Evolutionary conservation across 2,113 vertebrate genomes (phyloP).

Genomic region (Paratilapia polleni): DNA sequence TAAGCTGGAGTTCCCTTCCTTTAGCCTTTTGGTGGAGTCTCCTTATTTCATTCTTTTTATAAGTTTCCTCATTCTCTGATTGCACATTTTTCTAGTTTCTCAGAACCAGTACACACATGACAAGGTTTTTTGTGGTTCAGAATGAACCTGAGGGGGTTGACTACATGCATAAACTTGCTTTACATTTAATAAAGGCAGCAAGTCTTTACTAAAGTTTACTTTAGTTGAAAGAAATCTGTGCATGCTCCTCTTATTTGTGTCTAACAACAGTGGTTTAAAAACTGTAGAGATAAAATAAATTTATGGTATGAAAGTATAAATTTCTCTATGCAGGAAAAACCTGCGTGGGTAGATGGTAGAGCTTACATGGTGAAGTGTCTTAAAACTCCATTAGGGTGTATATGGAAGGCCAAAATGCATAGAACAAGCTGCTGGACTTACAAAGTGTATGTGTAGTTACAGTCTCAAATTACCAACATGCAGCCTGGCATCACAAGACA

Average conservation of each 20-base stretch:
- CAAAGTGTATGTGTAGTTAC: neutral
- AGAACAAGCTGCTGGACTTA: neutral
- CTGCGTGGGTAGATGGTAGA: neutral
- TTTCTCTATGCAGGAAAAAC: neutral
- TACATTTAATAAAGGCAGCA: neutral
- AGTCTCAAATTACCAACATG: neutral
- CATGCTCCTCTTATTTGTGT: no score
- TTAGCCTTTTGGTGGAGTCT: neutral
- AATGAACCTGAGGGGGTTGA: neutral
- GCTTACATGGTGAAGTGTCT: neutral
- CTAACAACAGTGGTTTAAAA: neutral
- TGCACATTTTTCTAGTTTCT: neutral
- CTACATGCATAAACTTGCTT: neutral
- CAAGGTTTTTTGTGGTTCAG: neutral
- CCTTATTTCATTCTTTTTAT: neutral
- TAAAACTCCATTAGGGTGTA: neutral
- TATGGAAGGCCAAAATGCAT: neutral
- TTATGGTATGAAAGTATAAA: neutral
- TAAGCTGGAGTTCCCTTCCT: conserved; percentile 5
- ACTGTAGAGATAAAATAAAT: neutral
- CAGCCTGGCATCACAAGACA: neutral
- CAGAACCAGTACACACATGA: neutral
- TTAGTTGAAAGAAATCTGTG: neutral
- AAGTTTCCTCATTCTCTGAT: neutral
- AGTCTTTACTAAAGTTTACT: neutral